A percentile compares a stretch with the other conserved stretches of the same genome.
These are phyloP conservation scores for Hypotaenidia okinawae DNA, from an alignment of 2,797 vertebrate species.

Conservation along the genomic window DNA sequence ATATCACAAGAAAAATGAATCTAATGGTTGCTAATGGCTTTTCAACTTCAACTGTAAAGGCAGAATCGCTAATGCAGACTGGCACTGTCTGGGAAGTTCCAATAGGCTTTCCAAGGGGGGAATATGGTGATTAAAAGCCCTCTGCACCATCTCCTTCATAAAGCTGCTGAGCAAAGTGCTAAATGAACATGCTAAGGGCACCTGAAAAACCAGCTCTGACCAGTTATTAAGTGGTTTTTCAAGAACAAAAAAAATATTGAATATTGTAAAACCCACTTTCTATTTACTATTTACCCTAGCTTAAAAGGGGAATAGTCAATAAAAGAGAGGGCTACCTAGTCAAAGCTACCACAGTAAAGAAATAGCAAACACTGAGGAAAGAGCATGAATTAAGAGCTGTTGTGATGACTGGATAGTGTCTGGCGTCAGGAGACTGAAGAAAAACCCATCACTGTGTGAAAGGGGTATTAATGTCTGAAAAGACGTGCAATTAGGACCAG, in stretches of 20 bases:
- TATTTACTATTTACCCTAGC: not conserved
- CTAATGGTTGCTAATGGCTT: not conserved
- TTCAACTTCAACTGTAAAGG: not conserved
- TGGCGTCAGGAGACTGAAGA: not conserved
- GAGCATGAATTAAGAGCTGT: not conserved
- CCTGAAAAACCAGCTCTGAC: not conserved
- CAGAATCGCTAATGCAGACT: not conserved
- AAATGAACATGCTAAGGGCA: not conserved
- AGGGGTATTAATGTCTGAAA: not conserved
- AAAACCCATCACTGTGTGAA: not conserved
- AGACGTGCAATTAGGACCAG: not conserved
- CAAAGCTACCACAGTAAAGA: not conserved
- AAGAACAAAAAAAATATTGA: conserved; percentile 10
- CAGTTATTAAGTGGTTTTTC: not conserved
- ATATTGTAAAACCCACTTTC: not conserved
- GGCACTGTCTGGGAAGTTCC: not conserved
- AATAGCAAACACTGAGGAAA: not conserved
- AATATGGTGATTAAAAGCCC: not conserved
- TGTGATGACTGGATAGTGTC: not conserved
- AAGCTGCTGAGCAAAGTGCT: not conserved
- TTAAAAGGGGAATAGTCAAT: not conserved
- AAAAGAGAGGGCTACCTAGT: not conserved
- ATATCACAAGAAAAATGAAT: not conserved
- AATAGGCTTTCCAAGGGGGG: not conserved
- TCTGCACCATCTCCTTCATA: not conserved